Conservation (phyloP, 2,797 vertebrate species). For the Cossypha caffra region DNA sequence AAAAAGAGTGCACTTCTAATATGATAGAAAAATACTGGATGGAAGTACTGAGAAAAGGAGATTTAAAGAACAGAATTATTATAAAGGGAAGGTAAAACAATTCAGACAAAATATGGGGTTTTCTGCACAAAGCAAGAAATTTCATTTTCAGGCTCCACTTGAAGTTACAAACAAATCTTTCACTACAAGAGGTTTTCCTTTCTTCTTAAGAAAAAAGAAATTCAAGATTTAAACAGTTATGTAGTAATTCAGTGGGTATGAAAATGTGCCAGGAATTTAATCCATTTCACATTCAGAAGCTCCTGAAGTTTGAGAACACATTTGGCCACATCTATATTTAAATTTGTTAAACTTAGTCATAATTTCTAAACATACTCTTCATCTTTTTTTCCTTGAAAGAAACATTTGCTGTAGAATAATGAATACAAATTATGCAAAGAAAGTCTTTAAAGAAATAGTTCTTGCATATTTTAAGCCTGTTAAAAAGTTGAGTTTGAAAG, state of each 20-base stretch:
- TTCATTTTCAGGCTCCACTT: conserved; percentile 19
- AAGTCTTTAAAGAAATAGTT: conserved; percentile 50
- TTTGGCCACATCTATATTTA: conserved; percentile 60
- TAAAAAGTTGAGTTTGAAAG: conserved; percentile 61
- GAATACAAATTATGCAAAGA: conserved; percentile 51
- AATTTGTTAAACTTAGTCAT: conserved; percentile 58
- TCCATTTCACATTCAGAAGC: conserved; percentile 4
- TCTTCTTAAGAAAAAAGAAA: background rate
- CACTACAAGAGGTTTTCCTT: background rate
- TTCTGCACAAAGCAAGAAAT: background rate
- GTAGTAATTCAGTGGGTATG: background rate
- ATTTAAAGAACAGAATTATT: background rate
- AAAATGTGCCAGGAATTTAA: conserved; percentile 14
- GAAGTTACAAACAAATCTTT: background rate
- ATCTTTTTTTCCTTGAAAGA: conserved; percentile 33
- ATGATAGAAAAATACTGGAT: background rate
- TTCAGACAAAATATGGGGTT: background rate
- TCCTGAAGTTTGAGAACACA: conserved; percentile 5
- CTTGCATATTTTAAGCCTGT: conserved; percentile 54
- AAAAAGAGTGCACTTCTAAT: background rate
- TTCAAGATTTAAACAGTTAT: background rate
- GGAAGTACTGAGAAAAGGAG: background rate
- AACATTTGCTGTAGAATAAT: conserved; percentile 47
- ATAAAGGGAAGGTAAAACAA: background rate
- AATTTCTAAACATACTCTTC: conserved; percentile 54